Conservation (phyloP, 2,113 vertebrate genomes). For the Tichodroma muraria region DNA sequence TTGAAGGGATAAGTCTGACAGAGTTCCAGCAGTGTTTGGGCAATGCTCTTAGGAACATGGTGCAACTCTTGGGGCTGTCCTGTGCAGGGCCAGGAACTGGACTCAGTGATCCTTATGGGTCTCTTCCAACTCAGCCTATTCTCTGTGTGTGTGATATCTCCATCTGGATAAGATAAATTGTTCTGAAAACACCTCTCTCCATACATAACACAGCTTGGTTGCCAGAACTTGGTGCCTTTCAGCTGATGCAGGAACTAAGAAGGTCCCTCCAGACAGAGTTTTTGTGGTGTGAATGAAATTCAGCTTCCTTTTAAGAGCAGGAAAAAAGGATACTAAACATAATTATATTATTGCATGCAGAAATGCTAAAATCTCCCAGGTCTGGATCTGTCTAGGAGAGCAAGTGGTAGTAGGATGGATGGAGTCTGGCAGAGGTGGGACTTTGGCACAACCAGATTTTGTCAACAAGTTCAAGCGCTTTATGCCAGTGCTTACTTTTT, state of each 20-base stretch:
- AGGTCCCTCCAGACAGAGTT: not conserved
- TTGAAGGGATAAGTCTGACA: not conserved
- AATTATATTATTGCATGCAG: not conserved
- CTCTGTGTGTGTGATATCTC: not conserved
- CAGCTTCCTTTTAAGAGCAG: not conserved
- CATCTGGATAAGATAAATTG: not conserved
- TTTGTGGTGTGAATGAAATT: not conserved
- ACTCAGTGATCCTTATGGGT: not conserved
- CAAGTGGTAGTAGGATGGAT: not conserved
- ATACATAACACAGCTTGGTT: accelerated
- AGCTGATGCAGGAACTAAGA: not conserved
- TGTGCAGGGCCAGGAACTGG: not conserved
- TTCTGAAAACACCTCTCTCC: not conserved
- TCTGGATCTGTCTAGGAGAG: not conserved
- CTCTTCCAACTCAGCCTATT: not conserved
- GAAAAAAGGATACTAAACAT: not conserved
- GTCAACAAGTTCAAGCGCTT: not conserved
- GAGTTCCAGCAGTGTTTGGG: not conserved
- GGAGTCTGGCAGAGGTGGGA: not conserved
- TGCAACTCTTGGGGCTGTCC: not conserved
- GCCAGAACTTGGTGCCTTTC: not conserved
- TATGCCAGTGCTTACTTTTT: not conserved
- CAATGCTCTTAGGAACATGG: not conserved
- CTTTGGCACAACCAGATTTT: not conserved
- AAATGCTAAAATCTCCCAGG: not conserved